These are phyloP conservation scores for Colinus virginianus DNA, from an alignment of 2,113 vertebrate genomes.

Conservation along the genomic window DNA sequence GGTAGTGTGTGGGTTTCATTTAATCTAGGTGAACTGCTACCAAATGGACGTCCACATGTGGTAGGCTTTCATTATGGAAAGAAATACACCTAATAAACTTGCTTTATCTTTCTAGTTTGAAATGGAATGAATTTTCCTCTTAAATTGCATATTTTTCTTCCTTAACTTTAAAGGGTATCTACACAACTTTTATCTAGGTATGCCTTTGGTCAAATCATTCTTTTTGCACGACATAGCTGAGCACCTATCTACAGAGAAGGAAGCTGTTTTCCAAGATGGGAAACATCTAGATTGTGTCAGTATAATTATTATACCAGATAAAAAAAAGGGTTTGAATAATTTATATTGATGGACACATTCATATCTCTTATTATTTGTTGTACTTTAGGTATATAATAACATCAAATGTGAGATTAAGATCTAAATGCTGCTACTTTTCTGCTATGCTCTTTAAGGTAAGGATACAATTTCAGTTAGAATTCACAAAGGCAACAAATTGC, in stretches of 20 bases:
- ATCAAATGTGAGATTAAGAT: constrained; percentile 80
- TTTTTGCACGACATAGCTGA: neutral
- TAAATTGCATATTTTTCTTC: neutral
- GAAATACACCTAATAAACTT: neutral
- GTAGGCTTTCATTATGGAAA: neutral
- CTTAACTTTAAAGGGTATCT: neutral
- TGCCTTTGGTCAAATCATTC: neutral
- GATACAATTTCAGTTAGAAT: constrained; percentile 14
- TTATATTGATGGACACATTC: neutral
- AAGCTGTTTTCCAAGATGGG: neutral
- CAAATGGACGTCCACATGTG: neutral
- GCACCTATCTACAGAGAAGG: neutral
- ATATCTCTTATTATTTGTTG: constrained; percentile 12
- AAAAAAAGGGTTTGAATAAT: neutral
- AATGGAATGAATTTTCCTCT: neutral
- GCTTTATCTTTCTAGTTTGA: neutral
- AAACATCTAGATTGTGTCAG: neutral
- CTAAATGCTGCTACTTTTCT: constrained; percentile 88
- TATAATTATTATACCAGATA: neutral
- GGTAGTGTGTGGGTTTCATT: neutral
- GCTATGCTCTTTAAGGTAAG: constrained; percentile 93
- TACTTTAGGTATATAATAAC: constrained; percentile 83
- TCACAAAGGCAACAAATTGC: neutral
- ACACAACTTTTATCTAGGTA: neutral
- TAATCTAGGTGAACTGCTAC: neutral